phyloP scores from a whole-genome alignment of 2,113 vertebrate genomes.

The Xiphorhynchus elegans region DNA sequence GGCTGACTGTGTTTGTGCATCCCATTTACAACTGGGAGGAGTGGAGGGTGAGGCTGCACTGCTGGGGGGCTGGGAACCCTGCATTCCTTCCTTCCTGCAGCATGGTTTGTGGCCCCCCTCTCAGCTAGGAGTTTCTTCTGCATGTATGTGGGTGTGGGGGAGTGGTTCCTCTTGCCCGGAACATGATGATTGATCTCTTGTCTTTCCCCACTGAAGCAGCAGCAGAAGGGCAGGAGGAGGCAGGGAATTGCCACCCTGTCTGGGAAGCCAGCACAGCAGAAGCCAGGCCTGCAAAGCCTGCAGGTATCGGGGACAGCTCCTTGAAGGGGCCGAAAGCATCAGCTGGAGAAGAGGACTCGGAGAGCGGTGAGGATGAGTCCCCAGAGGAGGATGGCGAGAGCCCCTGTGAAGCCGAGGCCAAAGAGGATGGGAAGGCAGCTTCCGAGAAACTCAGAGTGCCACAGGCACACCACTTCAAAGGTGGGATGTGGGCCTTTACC shows the following conservation, averaged over 20 bases:
- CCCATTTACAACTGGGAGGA: neutral
- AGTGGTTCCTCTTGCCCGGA: neutral
- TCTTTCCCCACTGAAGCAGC: neutral
- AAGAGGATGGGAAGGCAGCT: neutral
- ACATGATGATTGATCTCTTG: neutral
- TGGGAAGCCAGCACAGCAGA: conserved; percentile 14
- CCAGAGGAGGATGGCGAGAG: neutral
- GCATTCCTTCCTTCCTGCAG: rapidly evolving
- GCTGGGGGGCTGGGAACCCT: neutral
- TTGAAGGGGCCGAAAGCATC: neutral
- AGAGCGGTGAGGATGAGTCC: neutral
- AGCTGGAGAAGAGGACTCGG: neutral
- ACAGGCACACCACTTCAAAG: conserved; percentile 43
- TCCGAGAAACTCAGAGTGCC: neutral
- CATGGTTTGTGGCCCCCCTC: rapidly evolving
- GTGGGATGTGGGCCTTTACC: neutral
- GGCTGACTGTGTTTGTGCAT: neutral
- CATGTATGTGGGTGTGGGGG: neutral
- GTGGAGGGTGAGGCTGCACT: neutral
- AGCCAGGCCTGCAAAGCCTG: neutral
- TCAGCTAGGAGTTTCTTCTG: neutral
- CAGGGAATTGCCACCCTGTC: neutral
- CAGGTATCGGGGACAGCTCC: neutral
- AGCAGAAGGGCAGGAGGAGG: conserved; percentile 23
- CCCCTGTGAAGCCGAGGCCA: neutral